These are phyloP conservation scores for Muscidifurax raptorellus DNA, from an alignment of 1,140 invertebrate genomes.

Conservation along the genomic window DNA sequence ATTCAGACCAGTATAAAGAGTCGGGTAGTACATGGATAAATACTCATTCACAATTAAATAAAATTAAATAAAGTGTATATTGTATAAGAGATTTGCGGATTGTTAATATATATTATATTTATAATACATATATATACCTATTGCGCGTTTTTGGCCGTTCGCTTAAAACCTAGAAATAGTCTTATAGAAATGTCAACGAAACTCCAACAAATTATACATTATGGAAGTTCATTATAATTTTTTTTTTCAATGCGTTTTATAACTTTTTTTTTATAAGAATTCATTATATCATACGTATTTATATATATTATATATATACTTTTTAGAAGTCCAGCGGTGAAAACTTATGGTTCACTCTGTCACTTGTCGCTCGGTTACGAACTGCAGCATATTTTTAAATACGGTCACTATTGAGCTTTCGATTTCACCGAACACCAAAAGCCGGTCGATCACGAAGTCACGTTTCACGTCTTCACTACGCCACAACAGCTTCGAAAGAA, in stretches of 20 bases:
- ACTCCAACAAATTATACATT: not conserved
- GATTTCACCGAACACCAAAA: slow-evolving; percentile 18
- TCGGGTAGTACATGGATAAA: not conserved
- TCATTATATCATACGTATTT: not conserved
- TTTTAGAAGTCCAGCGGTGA: not conserved
- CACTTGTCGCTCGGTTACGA: not conserved
- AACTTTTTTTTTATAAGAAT: not conserved
- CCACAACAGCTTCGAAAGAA: not conserved
- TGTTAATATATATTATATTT: not conserved
- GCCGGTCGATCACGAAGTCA: not conserved
- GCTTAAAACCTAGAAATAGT: slow-evolving; percentile 20
- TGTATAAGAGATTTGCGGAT: not conserved
- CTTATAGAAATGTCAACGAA: not conserved
- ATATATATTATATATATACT: not conserved
- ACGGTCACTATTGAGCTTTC: slow-evolving; percentile 2
- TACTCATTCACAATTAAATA: not conserved
- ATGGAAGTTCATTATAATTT: slow-evolving; percentile 10
- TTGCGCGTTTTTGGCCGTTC: slow-evolving; percentile 34
- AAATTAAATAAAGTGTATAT: not conserved
- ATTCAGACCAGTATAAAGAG: not conserved
- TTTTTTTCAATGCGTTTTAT: not conserved
- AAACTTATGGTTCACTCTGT: not conserved
- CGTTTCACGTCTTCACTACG: slow-evolving; percentile 9
- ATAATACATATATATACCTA: not conserved
- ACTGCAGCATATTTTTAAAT: not conserved